These are phyloP conservation scores for Pygocentrus nattereri DNA, from an alignment of 2,797 vertebrate species.

Conservation along the genomic window DNA sequence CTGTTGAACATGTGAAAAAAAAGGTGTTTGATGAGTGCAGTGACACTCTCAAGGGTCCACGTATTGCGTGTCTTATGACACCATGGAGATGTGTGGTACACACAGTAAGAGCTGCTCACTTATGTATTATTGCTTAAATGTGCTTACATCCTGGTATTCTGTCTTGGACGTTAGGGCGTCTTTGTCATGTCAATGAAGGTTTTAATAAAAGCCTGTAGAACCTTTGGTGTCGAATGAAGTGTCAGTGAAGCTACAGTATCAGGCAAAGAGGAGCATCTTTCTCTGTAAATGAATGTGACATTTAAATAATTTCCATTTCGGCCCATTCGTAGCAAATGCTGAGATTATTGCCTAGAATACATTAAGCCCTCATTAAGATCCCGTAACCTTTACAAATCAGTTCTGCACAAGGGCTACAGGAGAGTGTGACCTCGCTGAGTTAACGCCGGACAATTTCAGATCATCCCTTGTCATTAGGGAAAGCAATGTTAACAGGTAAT, in stretches of 20 bases:
- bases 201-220: constrained; percentile 25
- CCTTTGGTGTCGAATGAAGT: constrained; percentile 13
- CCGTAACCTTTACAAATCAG: constrained; percentile 55
- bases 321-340: constrained; percentile 27
- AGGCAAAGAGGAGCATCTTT: constrained; percentile 28
- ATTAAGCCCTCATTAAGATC: constrained; percentile 56
- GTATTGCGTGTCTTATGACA: neutral
- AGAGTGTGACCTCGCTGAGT: constrained; percentile 13
- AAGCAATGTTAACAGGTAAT: constrained; percentile 46
- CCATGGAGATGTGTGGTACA: neutral
- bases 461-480: constrained; percentile 34
- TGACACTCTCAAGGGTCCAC: neutral
- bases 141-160: neutral
- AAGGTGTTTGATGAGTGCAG: constrained; percentile 37
- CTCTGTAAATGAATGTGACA: constrained; percentile 55
- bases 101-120: neutral
- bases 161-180: neutral
- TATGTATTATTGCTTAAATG: constrained; percentile 9
- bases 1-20: constrained; percentile 3
- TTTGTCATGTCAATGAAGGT: neutral
- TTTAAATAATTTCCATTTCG: constrained; percentile 55
- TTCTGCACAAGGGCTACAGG: constrained; percentile 15
- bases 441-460: constrained; percentile 33
- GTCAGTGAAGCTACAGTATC: neutral
- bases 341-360: constrained; percentile 50